phyloP scores from a whole-genome alignment of 2,113 vertebrate species.

The Oophaga pumilio region DNA sequence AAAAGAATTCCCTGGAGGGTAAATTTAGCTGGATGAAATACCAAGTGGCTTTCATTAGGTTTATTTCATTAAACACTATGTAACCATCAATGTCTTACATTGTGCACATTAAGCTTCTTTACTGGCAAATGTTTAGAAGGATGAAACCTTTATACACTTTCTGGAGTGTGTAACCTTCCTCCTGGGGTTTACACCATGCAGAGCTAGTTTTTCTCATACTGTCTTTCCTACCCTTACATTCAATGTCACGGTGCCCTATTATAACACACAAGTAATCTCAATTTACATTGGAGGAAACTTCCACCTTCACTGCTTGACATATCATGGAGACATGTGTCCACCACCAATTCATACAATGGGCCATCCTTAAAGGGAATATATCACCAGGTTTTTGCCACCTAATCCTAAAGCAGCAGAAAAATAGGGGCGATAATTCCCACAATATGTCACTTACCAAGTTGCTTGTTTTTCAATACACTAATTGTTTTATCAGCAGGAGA shows the following conservation, averaged over 20 bases:
- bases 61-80: constrained; percentile 59
- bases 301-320: neutral
- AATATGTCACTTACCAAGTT: too few species aligned
- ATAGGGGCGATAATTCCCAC: too few species aligned
- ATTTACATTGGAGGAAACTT: neutral
- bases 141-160: constrained; percentile 53
- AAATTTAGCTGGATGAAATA: constrained; percentile 56
- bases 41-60: constrained; percentile 59
- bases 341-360: neutral
- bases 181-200: constrained; percentile 39
- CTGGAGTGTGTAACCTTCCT: constrained; percentile 44
- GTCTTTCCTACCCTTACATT: neutral
- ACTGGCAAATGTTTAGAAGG: constrained; percentile 52
- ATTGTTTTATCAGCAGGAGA: too few species aligned
- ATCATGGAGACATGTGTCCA: neutral
- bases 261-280: neutral
- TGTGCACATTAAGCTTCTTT: constrained; percentile 52
- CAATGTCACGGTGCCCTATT: constrained; percentile 31
- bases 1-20: constrained; percentile 55
- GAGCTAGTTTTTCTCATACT: constrained; percentile 37
- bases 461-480: too few species aligned
- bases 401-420: too few species aligned
- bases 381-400: too few species aligned
- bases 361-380: too few species aligned
- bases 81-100: constrained; percentile 57